Evolutionary conservation across 2,797 vertebrate species (phyloP).

Genomic region (Chaetophractus vellerosus): DNA sequence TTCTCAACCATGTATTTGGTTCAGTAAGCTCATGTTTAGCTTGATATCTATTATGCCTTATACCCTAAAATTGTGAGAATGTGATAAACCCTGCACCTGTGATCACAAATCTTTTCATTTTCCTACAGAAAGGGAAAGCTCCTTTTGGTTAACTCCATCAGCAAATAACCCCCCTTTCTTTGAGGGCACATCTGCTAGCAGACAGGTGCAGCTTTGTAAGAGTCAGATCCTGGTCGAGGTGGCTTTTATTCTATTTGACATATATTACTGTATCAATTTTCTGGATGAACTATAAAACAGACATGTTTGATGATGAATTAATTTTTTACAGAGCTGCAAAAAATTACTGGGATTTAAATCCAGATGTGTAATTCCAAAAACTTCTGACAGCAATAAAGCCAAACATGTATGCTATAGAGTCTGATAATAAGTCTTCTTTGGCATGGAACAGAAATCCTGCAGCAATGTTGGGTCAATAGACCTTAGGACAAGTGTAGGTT

Average conservation of each 20-base stretch:
- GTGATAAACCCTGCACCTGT: background rate
- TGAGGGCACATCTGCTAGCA: no score
- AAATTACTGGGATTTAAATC: background rate
- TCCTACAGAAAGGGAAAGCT: background rate
- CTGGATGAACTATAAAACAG: background rate
- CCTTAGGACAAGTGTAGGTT: background rate
- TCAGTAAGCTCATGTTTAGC: background rate
- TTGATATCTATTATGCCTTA: background rate
- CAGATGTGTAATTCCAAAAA: background rate
- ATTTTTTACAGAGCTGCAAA: background rate
- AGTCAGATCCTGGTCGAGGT: background rate
- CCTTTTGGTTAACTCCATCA: background rate
- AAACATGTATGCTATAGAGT: background rate
- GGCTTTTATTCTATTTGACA: background rate
- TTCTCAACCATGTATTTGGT: background rate
- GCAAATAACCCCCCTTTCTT: no score
- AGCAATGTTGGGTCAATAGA: accelerated
- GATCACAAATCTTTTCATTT: background rate
- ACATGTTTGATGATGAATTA: background rate
- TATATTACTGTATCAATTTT: background rate
- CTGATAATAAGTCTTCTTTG: background rate
- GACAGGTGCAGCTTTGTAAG: accelerated
- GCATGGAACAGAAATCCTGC: background rate
- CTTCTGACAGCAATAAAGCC: background rate
- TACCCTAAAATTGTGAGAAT: background rate